Evolutionary conservation across 92 coral and sea anemone genomes (phyloP), one percentile per base, ranked within the genome.

Genomic region (Porites lobata): DNA sequence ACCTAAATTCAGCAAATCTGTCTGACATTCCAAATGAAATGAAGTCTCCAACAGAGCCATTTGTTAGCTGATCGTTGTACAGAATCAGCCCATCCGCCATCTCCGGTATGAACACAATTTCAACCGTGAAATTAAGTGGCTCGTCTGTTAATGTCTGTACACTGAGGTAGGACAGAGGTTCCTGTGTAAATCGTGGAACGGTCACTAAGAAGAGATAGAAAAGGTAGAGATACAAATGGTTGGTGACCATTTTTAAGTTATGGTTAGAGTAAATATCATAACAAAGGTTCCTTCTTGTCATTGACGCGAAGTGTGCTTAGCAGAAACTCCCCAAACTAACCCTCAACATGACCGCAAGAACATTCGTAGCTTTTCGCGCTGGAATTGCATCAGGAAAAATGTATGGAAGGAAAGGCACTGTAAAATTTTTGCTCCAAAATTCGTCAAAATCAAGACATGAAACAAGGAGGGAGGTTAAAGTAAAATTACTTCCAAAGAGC

Each of bases 1-100:
- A 84, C 81, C 98, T 90, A 81, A 93, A 91, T 82, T 95, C 98
- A 1, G 94, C 98, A 81, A 88, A 95, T 58, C 98, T 96, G 65
- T 89, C 90, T 18, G 92, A 93, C 93, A 95, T 89, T 77, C 96
- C 96, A 52, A 95, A 93, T 8, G 96, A 85, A 59, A 95, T 76
- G 72, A 93, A 95, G 29, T 95, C 94, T 43, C 94, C 94, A 13
- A 93, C 85, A 14, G 94, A 84, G 8, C 85, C 94, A 43, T 79
- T 91, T 26, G 66, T 89, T 0, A 82, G 69, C 75, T 93, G 98
- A 54, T 95, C 96, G 88, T 93, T 95, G 87, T 95, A 95, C 65
- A 95, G 71, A 47, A 95, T 86, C 57, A 95, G 88, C 1, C 98
- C 98, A 69, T 89, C 91, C 13, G 94, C 94, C 50, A 91, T 83